phyloP scores from a whole-genome alignment of 2,113 vertebrate genomes.

The Willisornis vidua region DNA sequence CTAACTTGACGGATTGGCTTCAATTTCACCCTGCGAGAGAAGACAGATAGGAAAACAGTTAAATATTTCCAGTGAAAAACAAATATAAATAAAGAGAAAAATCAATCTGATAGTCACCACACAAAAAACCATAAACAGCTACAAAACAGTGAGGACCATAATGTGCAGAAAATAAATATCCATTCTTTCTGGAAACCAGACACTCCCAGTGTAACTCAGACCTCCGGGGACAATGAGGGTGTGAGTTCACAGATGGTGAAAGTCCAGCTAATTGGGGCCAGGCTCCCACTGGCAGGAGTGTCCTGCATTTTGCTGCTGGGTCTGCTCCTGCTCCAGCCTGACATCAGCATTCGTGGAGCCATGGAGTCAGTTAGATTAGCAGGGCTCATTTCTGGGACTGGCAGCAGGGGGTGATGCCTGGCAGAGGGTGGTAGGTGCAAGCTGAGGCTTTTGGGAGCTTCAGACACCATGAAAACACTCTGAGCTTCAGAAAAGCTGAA shows the following conservation, averaged over 20 bases:
- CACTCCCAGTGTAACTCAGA: neutral
- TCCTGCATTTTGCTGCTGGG: neutral
- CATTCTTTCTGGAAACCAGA: neutral
- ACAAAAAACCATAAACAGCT: neutral
- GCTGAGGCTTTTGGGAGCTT: neutral
- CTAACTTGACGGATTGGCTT: slow-evolving; percentile 32
- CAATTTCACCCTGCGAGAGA: slow-evolving; percentile 63
- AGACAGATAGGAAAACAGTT: neutral
- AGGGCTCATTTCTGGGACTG: neutral
- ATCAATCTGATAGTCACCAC: neutral
- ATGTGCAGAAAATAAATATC: neutral
- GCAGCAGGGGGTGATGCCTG: accelerated
- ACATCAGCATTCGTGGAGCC: neutral
- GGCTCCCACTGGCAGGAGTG: neutral
- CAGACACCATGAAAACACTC: neutral
- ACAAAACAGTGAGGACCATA: neutral
- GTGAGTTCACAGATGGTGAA: accelerated
- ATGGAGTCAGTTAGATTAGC: neutral
- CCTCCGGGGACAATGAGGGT: accelerated
- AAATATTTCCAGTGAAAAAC: neutral
- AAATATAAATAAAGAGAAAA: neutral
- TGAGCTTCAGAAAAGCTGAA: neutral
- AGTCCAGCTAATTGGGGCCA: accelerated
- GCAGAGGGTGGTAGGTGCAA: neutral
- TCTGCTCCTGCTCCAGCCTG: neutral